These are phyloP conservation scores for Pelagia noctiluca DNA, from an alignment of 30 jellyfish, hydroid and myxozoan genomes.

Conservation along the genomic window DNA sequence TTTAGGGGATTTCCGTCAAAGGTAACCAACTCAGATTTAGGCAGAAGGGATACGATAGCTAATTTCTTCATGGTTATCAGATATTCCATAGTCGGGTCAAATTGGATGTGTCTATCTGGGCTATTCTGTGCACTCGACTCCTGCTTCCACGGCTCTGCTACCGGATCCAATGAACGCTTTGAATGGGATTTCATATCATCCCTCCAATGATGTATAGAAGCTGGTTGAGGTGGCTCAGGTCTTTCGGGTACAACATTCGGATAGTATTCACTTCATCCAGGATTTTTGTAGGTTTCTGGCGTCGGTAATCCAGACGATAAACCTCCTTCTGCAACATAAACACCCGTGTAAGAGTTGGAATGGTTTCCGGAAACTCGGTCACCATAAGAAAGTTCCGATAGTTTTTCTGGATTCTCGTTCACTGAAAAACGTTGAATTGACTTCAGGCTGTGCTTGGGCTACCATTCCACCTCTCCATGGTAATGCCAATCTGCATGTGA, in stretches of 20 bases:
- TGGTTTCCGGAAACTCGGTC: too few species aligned
- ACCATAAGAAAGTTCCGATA: too few species aligned
- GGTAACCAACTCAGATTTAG: conserved; percentile 27
- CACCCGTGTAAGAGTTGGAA: too few species aligned
- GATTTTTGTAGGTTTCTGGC: too few species aligned
- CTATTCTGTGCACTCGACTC: conserved; percentile 23
- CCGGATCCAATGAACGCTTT: conserved; percentile 29
- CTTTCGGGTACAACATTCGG: conserved; percentile 1
- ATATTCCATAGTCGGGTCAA: conserved; percentile 30
- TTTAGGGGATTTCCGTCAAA: conserved; percentile 6
- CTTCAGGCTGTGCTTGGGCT: conserved; percentile 5
- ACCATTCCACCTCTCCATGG: conserved; percentile 27
- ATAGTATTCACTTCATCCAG: conserved; percentile 8
- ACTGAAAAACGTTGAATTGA: conserved; percentile 11
- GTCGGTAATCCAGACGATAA: too few species aligned
- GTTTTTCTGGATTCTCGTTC: conserved; percentile 5
- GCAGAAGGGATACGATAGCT: conserved; percentile 14
- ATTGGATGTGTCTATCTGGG: conserved; percentile 11
- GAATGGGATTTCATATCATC: conserved; percentile 8
- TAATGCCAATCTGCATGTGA: conserved; percentile 5
- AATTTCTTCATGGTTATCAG: conserved; percentile 22
- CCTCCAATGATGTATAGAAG: conserved; percentile 15
- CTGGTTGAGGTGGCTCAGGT: conserved; percentile 15
- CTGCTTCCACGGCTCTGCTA: conserved; percentile 16
- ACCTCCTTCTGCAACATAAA: too few species aligned